These are phyloP conservation scores for Synergus gifuensis DNA, from an alignment of 2,888 invertebrate genomes.

Conservation along the genomic window DNA sequence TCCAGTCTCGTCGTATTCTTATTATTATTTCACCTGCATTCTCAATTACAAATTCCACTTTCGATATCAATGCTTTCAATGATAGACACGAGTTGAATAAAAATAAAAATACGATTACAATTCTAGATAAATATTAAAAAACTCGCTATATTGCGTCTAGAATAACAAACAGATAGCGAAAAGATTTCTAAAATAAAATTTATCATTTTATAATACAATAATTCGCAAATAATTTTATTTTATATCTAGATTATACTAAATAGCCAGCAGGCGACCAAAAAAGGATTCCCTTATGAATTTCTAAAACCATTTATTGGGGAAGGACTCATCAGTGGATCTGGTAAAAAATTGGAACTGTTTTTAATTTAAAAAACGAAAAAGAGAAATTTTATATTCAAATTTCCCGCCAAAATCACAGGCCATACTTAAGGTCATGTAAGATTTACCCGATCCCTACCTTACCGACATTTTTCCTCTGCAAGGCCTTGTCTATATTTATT, in stretches of 20 bases:
- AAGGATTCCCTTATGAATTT: slow-evolving; percentile 56
- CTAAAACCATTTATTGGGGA: slow-evolving; percentile 57
- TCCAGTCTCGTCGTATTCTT: slow-evolving; percentile 12
- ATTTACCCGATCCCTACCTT: no score
- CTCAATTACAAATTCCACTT: slow-evolving; percentile 27
- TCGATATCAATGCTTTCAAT: slow-evolving; percentile 11
- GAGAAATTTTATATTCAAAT: not conserved
- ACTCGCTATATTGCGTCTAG: not conserved
- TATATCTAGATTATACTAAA: slow-evolving; percentile 54
- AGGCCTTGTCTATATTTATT: no score
- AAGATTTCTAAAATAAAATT: not conserved
- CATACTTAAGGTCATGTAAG: not conserved
- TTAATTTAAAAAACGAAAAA: not conserved
- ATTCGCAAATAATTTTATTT: slow-evolving; percentile 7
- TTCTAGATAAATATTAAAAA: not conserved
- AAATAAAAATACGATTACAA: not conserved
- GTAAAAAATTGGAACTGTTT: slow-evolving; percentile 44
- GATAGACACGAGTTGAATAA: slow-evolving; percentile 15
- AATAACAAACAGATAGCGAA: slow-evolving; percentile 2
- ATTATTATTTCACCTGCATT: slow-evolving; percentile 25
- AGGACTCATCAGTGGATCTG: slow-evolving; percentile 61
- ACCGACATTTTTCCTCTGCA: no score
- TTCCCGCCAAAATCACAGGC: not conserved
- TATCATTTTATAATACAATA: not conserved
- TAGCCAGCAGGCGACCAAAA: slow-evolving; percentile 55